Percentiles rank a stretch among this genome's conserved stretches.
These are phyloP conservation scores for Phaetusa simplex DNA, from an alignment of 2,113 vertebrate species.

Conservation along the genomic window DNA sequence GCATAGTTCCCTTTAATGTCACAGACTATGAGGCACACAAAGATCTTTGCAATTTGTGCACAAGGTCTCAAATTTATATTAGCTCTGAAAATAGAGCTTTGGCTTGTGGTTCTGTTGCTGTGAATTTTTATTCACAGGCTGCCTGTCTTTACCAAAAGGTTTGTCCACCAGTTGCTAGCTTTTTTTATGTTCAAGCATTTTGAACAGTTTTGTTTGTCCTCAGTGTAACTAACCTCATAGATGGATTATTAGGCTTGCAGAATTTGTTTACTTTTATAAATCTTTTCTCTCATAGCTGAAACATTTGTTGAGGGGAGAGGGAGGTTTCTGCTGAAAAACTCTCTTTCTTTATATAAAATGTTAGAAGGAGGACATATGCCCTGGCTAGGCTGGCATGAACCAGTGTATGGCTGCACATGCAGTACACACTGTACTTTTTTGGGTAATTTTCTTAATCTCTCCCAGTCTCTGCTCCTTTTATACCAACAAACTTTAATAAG, in stretches of 20 bases:
- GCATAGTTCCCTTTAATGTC: background rate
- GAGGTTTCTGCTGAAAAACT: background rate
- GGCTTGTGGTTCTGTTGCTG: background rate
- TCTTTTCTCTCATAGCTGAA: background rate
- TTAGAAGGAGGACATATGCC: background rate
- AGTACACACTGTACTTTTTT: background rate
- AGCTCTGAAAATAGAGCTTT: background rate
- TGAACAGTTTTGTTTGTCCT: background rate
- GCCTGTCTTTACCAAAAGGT: background rate
- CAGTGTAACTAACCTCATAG: background rate
- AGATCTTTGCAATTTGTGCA: background rate
- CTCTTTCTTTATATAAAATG: background rate
- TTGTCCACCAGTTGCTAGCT: background rate
- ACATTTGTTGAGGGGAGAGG: background rate
- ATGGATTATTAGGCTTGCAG: background rate
- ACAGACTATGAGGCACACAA: background rate
- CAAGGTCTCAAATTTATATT: background rate
- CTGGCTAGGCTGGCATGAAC: background rate
- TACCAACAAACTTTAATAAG: background rate
- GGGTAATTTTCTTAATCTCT: constrained; percentile 10
- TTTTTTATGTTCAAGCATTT: background rate
- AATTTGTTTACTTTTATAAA: constrained; percentile 15
- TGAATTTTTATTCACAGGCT: background rate
- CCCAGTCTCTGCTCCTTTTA: background rate
- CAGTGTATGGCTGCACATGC: background rate